These are phyloP conservation scores for Catotricha subobsoleta DNA, from an alignment of 2,888 invertebrate species.

Conservation along the genomic window DNA sequence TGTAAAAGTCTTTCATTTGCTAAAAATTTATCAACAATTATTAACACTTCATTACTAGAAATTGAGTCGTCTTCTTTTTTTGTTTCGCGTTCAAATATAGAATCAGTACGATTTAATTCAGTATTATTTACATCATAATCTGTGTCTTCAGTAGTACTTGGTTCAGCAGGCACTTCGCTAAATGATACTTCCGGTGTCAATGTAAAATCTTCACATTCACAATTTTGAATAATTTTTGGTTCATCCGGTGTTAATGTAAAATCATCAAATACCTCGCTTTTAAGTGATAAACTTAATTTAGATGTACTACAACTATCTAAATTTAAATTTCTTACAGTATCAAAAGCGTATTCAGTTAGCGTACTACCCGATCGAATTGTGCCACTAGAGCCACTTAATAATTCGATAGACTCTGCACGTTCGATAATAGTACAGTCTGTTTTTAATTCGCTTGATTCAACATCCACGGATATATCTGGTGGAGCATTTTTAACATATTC, in stretches of 20 bases:
- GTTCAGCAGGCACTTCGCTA: constrained; percentile 6
- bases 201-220: constrained; percentile 15
- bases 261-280: constrained; percentile 15
- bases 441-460: constrained; percentile 9
- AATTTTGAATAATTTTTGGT: constrained; percentile 8
- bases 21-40: constrained; percentile 12
- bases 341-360: constrained; percentile 14
- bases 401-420: constrained; percentile 12
- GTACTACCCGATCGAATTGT: constrained; percentile 13
- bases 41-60: constrained; percentile 5
- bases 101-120: background rate
- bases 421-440: constrained; percentile 9
- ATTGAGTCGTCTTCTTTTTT: constrained; percentile 1
- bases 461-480: constrained; percentile 6
- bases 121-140: background rate
- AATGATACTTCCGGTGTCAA: constrained; percentile 14
- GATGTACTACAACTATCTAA: constrained; percentile 15
- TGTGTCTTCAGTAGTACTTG: background rate
- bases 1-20: constrained; percentile 10
- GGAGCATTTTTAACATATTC: constrained; percentile 10
- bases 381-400: constrained; percentile 13
- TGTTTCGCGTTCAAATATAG: background rate
- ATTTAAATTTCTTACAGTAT: constrained; percentile 14
- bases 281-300: constrained; percentile 14
- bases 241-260: constrained; percentile 14